Evolutionary conservation across 2,797 vertebrate genomes (phyloP).

Genomic region (Gymnocypris eckloni): DNA sequence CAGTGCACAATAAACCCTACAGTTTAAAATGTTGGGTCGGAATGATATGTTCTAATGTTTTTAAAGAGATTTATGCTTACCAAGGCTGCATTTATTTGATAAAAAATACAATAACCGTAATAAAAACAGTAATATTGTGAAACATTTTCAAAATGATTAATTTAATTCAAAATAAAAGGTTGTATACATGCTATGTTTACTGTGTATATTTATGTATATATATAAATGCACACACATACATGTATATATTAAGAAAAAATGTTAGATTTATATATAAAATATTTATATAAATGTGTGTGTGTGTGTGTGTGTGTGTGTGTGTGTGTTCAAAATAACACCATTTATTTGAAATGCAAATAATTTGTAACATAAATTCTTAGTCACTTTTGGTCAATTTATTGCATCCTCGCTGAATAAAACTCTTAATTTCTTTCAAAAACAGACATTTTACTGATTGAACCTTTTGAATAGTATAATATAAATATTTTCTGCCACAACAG

Average conservation of each 20-base stretch:
- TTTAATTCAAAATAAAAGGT: no score
- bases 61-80: neutral
- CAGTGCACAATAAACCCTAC: neutral
- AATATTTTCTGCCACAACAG: neutral
- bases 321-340: neutral
- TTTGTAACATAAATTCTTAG: neutral
- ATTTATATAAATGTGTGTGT: no score
- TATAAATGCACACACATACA: no score
- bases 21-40: neutral
- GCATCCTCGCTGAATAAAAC: neutral
- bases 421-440: neutral
- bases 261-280: no score
- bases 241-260: no score
- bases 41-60: neutral
- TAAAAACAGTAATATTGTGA: neutral
- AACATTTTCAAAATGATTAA: no score
- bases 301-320: no score
- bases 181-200: no score
- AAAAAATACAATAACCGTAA: neutral
- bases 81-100: slow-evolving; percentile 8
- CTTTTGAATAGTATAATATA: neutral
- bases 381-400: neutral
- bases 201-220: no score
- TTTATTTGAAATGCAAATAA: neutral
- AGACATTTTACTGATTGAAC: neutral